phyloP scores from a whole-genome alignment of 2,888 invertebrate genomes.

The Odontomyia ornata region DNA sequence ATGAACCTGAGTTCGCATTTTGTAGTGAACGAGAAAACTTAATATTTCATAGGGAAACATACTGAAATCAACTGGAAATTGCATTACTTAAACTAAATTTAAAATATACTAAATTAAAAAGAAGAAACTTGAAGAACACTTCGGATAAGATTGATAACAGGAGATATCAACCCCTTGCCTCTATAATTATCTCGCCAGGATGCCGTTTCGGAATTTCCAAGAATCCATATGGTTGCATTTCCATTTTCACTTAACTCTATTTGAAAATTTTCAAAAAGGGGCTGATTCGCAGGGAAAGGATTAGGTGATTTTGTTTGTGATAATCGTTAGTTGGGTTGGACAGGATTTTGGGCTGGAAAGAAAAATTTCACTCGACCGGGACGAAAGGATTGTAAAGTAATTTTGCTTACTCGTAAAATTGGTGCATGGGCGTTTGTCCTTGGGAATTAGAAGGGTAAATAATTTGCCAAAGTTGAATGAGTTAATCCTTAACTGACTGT shows the following conservation, averaged over 20 bases:
- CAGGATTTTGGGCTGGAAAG: not conserved
- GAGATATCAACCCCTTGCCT: slow-evolving; percentile 11
- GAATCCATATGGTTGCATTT: slow-evolving; percentile 34
- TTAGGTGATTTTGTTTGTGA: slow-evolving; percentile 42
- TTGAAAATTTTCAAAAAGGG: slow-evolving; percentile 26
- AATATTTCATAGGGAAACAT: not conserved
- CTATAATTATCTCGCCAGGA: slow-evolving; percentile 37
- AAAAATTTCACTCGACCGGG: not conserved
- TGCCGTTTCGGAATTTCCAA: not conserved
- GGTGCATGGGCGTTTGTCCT: slow-evolving; percentile 40
- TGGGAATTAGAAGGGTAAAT: slow-evolving; percentile 39
- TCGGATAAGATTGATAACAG: slow-evolving; percentile 24
- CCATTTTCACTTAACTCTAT: not conserved
- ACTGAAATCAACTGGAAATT: not conserved
- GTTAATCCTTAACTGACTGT: not conserved
- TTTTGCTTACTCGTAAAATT: slow-evolving; percentile 37
- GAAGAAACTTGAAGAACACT: not conserved
- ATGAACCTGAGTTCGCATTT: no score
- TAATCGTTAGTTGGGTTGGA: slow-evolving; percentile 30
- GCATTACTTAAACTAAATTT: not conserved
- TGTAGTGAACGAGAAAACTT: not conserved
- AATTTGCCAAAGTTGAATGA: slow-evolving; percentile 37
- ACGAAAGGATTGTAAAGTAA: slow-evolving; percentile 38
- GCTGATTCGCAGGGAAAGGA: slow-evolving; percentile 26
- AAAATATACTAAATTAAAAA: not conserved